Base-by-base conservation (phyloP, 2,113 vertebrate species). In the Xenus cinereus region DNA sequence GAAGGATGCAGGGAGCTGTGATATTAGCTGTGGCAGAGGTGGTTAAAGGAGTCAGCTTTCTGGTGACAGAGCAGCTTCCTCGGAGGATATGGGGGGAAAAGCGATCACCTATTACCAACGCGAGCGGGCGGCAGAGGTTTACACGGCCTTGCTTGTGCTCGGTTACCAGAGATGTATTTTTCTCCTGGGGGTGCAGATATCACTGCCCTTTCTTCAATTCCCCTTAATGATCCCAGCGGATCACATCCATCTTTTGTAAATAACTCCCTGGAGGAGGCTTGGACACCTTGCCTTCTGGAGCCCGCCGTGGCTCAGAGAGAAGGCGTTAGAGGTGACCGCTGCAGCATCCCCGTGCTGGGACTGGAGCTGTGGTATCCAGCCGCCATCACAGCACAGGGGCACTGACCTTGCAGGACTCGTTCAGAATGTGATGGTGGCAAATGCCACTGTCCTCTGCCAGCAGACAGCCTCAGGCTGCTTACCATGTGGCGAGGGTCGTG, bases 231-330 rank as follows among this genome's bases (percentile, higher is more conserved):
- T 89, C 94, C 76, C 86, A 66, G 92, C 6, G 6, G 87, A 85
- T 77, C 90, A 27, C 89, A 95, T 94, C 67, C 56, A 83, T 96
- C 97, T 96, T 89, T 60, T 84, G 76, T 57, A 89, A 95, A 93
- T 71, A 54, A 9, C 95, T 96, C 96, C 81, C 94, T 13, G 50
- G 91, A 78, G 93, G 51, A 56, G 53, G 32, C 39, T 78, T 74
- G 86, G 86, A 87, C 89, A 68, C 80, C 54, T 92, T 30, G 64
- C 92, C 93, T 95, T 91, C 87, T 95, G 94, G 80, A 94, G 91
- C 57, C 57, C 2, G 2, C 54, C 1, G 14, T 48, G 94, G 90
- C 60, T 79, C 53, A 19, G 43, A 67, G 51, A 5, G 8, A 32
- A 78, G 72, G 56, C 12, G 0, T 2, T 76, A 48, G 71, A 87